phyloP scores from a whole-genome alignment of 2,113 vertebrate genomes.

The Epinephelus lanceolatus region DNA sequence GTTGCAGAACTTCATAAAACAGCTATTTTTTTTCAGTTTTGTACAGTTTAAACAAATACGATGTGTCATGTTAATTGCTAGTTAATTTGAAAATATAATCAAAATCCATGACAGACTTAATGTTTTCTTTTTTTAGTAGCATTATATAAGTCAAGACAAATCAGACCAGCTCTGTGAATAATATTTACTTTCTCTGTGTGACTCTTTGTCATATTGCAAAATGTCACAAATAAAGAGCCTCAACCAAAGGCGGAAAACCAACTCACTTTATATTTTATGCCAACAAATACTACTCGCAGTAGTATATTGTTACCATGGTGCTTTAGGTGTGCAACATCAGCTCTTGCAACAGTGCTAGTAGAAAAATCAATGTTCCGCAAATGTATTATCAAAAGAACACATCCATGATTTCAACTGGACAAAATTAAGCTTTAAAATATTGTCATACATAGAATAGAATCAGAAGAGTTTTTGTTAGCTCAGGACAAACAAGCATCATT shows the following conservation, averaged over 20 bases:
- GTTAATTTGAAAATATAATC: no score
- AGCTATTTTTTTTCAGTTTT: no score
- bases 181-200: no score
- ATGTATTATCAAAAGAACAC: neutral
- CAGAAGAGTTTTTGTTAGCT: neutral
- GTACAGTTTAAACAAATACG: neutral
- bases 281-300: neutral
- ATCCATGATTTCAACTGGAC: neutral
- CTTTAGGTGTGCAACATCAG: neutral
- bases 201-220: neutral
- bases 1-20: no score
- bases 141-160: no score
- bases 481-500: neutral
- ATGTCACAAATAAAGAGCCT: neutral
- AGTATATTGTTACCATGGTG: neutral
- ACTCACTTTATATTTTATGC: neutral
- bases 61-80: neutral
- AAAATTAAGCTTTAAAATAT: neutral
- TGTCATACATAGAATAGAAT: neutral
- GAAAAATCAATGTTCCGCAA: neutral
- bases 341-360: neutral
- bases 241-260: neutral
- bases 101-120: no score
- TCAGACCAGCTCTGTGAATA: no score
- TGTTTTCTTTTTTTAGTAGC: no score